Evolutionary conservation across 2,113 vertebrate species (phyloP).

Genomic region (Arvicanthis niloticus): DNA sequence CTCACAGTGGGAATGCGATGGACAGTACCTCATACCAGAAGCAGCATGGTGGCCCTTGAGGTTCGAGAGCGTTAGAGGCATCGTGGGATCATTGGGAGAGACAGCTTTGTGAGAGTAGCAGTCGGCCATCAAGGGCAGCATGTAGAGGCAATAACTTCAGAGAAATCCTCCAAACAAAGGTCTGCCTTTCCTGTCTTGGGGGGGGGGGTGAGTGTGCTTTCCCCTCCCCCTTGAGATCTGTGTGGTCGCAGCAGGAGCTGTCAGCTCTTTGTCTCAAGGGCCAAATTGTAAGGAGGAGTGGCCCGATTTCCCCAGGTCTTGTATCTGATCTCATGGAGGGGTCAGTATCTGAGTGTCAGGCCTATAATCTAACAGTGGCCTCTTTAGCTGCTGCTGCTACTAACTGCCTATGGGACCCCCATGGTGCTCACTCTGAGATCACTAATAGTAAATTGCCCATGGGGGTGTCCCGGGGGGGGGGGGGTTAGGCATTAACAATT

Average conservation of each 20-base stretch:
- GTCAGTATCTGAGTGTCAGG: not conserved
- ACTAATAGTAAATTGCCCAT: fast-evolving
- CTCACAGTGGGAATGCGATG: not conserved
- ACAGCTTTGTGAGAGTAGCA: not conserved
- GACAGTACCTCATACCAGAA: not conserved
- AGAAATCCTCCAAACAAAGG: not conserved
- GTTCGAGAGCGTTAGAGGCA: not conserved
- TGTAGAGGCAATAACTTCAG: not conserved
- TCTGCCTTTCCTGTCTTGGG: not conserved
- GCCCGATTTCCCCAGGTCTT: not conserved
- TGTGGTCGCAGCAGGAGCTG: no score
- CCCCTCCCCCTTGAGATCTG: not conserved
- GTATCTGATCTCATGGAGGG: not conserved
- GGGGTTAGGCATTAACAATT: not conserved
- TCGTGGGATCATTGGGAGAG: not conserved
- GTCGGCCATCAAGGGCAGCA: not conserved
- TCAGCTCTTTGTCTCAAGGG: not conserved
- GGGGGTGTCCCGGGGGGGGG: not conserved
- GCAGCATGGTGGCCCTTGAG: not conserved
- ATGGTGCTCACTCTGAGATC: not conserved
- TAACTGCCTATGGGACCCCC: fast-evolving
- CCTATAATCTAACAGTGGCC: not conserved
- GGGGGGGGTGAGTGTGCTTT: fast-evolving
- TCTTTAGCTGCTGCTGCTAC: not conserved
- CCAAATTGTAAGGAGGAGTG: not conserved